Conservation (phyloP, 1,140 invertebrate genomes). For the Lepidotrigona ventralis region DNA sequence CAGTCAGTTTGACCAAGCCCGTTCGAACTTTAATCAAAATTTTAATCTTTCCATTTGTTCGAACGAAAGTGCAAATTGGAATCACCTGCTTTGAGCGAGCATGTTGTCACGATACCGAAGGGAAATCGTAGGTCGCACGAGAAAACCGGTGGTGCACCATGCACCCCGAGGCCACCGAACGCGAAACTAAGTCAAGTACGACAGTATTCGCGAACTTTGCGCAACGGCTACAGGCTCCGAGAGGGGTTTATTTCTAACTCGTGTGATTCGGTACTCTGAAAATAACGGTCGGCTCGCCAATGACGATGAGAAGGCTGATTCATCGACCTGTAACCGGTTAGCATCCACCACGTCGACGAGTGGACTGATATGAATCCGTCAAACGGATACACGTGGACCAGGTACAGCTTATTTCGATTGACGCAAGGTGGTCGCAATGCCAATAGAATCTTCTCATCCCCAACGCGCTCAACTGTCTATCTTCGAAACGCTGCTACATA, state of each 20-base stretch:
- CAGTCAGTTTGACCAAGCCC: background rate
- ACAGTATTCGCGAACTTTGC: slow-evolving; percentile 60
- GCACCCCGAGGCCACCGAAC: slow-evolving; percentile 60
- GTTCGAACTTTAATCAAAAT: background rate
- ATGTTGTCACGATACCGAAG: slow-evolving; percentile 33
- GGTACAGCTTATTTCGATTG: slow-evolving; percentile 36
- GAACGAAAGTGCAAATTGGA: background rate
- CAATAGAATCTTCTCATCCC: background rate
- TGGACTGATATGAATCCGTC: slow-evolving; percentile 19
- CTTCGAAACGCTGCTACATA: background rate
- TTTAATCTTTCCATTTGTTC: background rate
- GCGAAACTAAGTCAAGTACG: slow-evolving; percentile 73
- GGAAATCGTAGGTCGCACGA: background rate
- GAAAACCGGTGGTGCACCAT: slow-evolving; percentile 40
- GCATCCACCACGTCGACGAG: slow-evolving; percentile 12
- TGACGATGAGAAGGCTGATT: slow-evolving; percentile 56
- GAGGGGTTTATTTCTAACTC: slow-evolving; percentile 70
- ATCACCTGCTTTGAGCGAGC: slow-evolving; percentile 64
- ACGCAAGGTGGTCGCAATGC: slow-evolving; percentile 52
- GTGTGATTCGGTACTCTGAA: slow-evolving; percentile 72
- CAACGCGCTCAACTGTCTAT: background rate
- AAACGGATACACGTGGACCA: slow-evolving; percentile 17
- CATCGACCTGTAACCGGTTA: slow-evolving; percentile 49
- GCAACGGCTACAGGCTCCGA: slow-evolving; percentile 57
- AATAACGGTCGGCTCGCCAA: slow-evolving; percentile 66